These are phyloP conservation scores for Tenualosa ilisha DNA, from an alignment of 2,797 vertebrate genomes.

Conservation along the genomic window DNA sequence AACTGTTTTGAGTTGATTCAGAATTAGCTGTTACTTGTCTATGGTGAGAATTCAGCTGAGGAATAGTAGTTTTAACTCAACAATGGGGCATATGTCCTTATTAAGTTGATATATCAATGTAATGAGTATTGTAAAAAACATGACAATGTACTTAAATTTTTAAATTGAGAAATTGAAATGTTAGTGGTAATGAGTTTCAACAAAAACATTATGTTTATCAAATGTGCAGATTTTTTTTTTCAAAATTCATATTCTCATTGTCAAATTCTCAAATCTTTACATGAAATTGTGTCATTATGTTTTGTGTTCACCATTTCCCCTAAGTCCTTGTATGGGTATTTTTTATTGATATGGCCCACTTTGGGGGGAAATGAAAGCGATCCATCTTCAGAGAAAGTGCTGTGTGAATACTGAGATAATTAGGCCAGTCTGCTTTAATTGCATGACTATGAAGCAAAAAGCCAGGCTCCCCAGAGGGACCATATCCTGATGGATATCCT, in stretches of 20 bases:
- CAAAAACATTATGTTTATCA: too few relatives aligned
- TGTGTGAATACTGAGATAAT: constrained; percentile 53
- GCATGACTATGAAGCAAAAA: constrained; percentile 52
- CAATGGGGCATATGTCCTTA: too few relatives aligned
- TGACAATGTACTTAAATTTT: too few relatives aligned
- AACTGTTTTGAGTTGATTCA: too few relatives aligned
- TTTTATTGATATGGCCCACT: constrained; percentile 38
- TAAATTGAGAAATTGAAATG: too few relatives aligned
- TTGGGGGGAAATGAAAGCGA: constrained; percentile 43
- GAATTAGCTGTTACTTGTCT: too few relatives aligned
- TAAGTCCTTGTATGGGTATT: neutral
- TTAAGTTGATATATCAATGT: too few relatives aligned
- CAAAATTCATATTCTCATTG: neutral
- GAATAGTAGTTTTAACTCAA: too few relatives aligned
- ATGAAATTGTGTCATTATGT: neutral
- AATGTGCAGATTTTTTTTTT: neutral
- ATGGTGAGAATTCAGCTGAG: too few relatives aligned
- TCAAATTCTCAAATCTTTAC: neutral
- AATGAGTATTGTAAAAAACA: too few relatives aligned
- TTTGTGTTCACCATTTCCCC: neutral
- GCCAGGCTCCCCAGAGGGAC: constrained; percentile 46
- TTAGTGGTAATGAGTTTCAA: too few relatives aligned
- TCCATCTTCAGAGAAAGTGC: constrained; percentile 33
- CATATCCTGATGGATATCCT: constrained; percentile 53
- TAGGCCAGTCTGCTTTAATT: constrained; percentile 59